Evolutionary conservation across 2,888 invertebrate species (phyloP), one percentile per base, ranked within the genome.

Genomic region (Noctua janthina): DNA sequence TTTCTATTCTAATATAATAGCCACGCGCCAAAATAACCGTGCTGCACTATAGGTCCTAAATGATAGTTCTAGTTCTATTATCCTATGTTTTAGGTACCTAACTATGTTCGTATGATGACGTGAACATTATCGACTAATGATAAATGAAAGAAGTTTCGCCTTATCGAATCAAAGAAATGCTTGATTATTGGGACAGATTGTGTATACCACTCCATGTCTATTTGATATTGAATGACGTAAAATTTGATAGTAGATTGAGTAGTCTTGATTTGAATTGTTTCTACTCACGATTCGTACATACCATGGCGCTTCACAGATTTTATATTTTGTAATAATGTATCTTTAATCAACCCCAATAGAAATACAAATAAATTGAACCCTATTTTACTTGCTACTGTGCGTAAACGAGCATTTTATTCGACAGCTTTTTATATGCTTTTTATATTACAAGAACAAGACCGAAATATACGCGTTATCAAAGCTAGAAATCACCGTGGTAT

Each of bases 381-480:
- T 35, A 81, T 78, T 80, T 80, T 69, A 73, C 20, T 56, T 76
- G 10, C 15, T 17, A 78, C 49, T 81, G 74, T 74, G 81, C 81
- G 76, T 87, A 85, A 85, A 80, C 68, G 69, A 83, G 59, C 23
- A 54, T 81, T 86, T 78, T 81, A 84, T 87, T 86, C 76, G 10
- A 54, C 74, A 72, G 56, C 70, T 72, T 83, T 83, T 35, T 35
- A 35, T 35, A 35, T 83, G 56, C 70, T 72, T 83, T 83, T 35
- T 35, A 35, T 35, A 35, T 83, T 78, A 87, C 56, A 74, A 86
- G 76, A 87, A 78, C 79, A 78, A 81, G 68, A 77, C 72, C 82
- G 72, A 89, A 82, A 82, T 75, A 79, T 75, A 83, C 66, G 66
- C 43, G 74, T 56, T 89, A 87, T 87, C 87, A 76, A 68, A 43